Evolutionary conservation across 2,797 vertebrate species (phyloP).

Genomic region (Lutra lutra): DNA sequence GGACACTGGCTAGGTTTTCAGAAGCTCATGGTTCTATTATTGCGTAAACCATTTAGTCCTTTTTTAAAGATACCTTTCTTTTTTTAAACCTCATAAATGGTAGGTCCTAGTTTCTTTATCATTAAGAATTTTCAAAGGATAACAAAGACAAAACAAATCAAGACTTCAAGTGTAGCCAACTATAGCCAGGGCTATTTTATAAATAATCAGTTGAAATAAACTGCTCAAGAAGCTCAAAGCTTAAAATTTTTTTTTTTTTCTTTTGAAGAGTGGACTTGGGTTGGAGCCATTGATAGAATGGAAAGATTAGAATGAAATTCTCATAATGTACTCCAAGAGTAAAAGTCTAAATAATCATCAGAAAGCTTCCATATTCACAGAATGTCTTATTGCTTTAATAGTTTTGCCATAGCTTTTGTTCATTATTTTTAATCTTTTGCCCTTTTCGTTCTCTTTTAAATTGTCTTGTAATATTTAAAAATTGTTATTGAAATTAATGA

Average conservation of each 20-base stretch:
- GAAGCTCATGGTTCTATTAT: background rate
- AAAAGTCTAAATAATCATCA: conserved; percentile 26
- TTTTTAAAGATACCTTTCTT: background rate
- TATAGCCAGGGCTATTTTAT: background rate
- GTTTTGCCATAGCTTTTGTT: background rate
- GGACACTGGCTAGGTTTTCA: background rate
- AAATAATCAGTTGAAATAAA: conserved; percentile 32
- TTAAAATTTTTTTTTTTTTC: background rate
- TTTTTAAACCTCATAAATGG: background rate
- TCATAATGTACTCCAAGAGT: background rate
- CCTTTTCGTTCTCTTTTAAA: conserved; percentile 11
- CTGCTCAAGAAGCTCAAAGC: background rate
- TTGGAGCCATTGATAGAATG: background rate
- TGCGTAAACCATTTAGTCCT: background rate
- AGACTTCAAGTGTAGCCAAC: background rate
- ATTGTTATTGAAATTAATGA: background rate
- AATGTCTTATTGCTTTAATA: background rate
- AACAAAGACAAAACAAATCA: background rate
- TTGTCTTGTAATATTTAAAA: conserved; percentile 32
- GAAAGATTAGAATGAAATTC: conserved; percentile 12
- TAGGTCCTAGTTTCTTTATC: background rate
- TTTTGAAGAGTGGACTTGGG: background rate
- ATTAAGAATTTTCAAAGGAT: conserved; percentile 18
- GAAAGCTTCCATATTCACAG: background rate
- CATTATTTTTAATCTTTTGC: background rate